Percentiles rank a stretch among this genome's conserved stretches.
These are phyloP conservation scores for Thamnophis elegans DNA, from an alignment of 2,797 vertebrate species.

Conservation along the genomic window DNA sequence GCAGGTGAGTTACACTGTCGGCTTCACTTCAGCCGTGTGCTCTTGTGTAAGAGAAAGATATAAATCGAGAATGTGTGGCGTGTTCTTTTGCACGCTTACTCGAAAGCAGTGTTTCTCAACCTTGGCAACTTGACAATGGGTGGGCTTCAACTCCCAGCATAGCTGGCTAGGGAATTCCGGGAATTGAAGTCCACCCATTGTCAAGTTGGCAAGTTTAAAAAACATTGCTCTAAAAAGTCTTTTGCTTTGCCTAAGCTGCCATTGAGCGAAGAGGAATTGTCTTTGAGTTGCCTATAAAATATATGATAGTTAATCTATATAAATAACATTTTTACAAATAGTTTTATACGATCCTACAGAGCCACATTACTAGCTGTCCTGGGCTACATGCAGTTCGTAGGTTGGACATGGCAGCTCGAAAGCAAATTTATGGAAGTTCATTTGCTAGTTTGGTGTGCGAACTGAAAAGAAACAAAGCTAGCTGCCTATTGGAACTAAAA, in stretches of 20 bases:
- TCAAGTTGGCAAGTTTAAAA: not conserved
- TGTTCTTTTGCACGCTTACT: not conserved
- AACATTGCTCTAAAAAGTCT: not conserved
- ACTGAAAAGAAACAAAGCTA: not conserved
- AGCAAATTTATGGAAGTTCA: not conserved
- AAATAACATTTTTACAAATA: not conserved
- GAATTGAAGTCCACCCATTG: not conserved
- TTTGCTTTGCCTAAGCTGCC: not conserved
- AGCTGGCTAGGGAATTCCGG: not conserved
- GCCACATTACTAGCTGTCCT: not conserved
- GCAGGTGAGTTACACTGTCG: not conserved
- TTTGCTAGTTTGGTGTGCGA: not conserved
- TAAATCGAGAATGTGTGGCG: not conserved
- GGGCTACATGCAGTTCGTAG: not conserved
- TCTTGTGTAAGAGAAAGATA: not conserved
- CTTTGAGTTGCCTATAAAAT: not conserved
- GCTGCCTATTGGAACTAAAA: not conserved
- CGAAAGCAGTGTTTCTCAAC: not conserved
- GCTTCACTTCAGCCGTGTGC: not conserved
- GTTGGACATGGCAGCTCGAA: not conserved
- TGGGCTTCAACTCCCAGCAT: not conserved
- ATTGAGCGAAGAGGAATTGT: not conserved
- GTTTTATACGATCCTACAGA: not conserved
- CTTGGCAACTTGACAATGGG: not conserved
- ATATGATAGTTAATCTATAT: not conserved